Base-by-base conservation (phyloP, 2,888 invertebrate species). In the Eulithis testata region DNA sequence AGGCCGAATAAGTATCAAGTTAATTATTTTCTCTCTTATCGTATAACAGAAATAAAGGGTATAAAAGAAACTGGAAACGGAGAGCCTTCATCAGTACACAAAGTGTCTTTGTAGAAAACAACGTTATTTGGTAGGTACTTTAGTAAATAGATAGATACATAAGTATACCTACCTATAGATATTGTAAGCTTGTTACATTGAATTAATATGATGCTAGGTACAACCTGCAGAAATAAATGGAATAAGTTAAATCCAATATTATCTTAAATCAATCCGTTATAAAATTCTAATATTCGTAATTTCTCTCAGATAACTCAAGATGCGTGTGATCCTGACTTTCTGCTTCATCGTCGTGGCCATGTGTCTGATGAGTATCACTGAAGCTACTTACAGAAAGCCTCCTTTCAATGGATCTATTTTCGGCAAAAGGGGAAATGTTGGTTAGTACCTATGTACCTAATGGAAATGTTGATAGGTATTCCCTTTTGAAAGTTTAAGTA, bases 331-430 rank as follows among this genome's bases (percentile, higher is more conserved):
- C 4, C 6, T 79, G 21, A 72, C 69, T 5, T 49, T 85, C 58
- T 92, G 77, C 60, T 70, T 94, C 61, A 73, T 93, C 47, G 80
- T 92, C 27, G 77, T 93, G 61, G 75, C 92, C 8, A 72, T 94
- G 65, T 84, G 90, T 67, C 73, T 93, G 37, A 76, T 93, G 11
- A 81, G 86, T 0, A 71, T 83, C 43, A 92, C 91, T 43, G 95
- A 95, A 70, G 97, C 96, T 1, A 95, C 95, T 11, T 97, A 96
- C 90, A 95, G 96, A 82, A 98, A 98, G 85, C 61, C 97, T 1
- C 97, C 97, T 3, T 97, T 98, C 89, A 98, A 98, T 82, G 98
- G 98, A 27, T 97, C 97, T 76, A 98, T 98, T 80, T 98, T 98
- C 80, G 98, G 98, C 66, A 98, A 98, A 86, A 94, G 98, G 65